phyloP scores from a whole-genome alignment of 2,113 vertebrate species.

The Ranitomeya imitator region DNA sequence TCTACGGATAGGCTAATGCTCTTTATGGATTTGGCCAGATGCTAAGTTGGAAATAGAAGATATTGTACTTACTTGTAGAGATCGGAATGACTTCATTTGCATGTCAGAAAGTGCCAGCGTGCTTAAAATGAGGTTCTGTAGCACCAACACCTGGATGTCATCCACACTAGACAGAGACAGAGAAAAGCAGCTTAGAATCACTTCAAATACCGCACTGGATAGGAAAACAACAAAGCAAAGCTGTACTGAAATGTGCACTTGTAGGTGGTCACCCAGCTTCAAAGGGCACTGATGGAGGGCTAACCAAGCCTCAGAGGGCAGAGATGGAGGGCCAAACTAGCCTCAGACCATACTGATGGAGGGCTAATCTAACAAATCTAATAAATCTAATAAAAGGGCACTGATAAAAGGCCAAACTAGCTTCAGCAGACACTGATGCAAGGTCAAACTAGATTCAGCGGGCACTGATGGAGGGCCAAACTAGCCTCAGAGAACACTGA shows the following conservation, averaged over 20 bases:
- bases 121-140: constrained; percentile 94
- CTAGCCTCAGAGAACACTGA: no score
- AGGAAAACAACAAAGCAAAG: neutral
- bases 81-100: constrained; percentile 87
- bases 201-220: neutral
- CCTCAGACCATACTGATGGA: neutral
- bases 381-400: no score
- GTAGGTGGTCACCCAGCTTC: neutral
- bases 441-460: no score
- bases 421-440: no score
- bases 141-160: constrained; percentile 87
- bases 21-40: no score
- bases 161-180: constrained; percentile 71
- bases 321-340: neutral
- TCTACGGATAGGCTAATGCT: no score
- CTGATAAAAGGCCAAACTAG: no score
- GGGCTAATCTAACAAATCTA: no score
- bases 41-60: no score
- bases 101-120: constrained; percentile 88
- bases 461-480: no score
- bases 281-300: neutral
- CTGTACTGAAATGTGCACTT: neutral
- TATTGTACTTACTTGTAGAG: constrained; percentile 81
- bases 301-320: no score
- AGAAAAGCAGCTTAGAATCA: neutral